phyloP scores from a whole-genome alignment of 2,113 vertebrate genomes.

The Prinia subflava region DNA sequence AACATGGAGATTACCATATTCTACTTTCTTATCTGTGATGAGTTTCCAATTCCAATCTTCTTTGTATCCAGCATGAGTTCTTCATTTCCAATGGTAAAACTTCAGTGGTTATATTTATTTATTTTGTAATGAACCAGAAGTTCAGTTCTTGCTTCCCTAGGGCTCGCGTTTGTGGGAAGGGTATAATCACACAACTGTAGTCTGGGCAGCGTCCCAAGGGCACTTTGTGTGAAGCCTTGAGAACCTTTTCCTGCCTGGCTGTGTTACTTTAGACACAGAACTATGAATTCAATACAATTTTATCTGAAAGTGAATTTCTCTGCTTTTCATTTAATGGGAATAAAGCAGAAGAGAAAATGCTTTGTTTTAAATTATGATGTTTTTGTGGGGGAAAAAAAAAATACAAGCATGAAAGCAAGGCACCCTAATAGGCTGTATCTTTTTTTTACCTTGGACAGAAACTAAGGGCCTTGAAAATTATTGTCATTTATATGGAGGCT shows the following conservation, averaged over 20 bases:
- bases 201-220: neutral
- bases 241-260: neutral
- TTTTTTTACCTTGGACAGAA: neutral
- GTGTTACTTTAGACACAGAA: neutral
- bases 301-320: neutral
- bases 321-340: neutral
- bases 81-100: neutral
- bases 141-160: neutral
- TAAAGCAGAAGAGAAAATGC: neutral
- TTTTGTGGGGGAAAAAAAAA: neutral
- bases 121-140: neutral
- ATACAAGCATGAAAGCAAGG: neutral
- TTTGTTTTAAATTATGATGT: neutral
- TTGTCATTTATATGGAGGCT: neutral
- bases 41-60: neutral
- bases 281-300: neutral
- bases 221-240: neutral
- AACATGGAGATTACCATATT: constrained; percentile 29
- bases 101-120: neutral
- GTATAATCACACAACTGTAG: neutral
- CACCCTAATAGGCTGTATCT: neutral
- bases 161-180: neutral
- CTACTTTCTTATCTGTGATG: neutral
- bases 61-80: neutral
- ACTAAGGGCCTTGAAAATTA: neutral